Evolutionary conservation across 2,113 vertebrate species (phyloP), one percentile per base, ranked within the genome.

Genomic region (Salminus brasiliensis): DNA sequence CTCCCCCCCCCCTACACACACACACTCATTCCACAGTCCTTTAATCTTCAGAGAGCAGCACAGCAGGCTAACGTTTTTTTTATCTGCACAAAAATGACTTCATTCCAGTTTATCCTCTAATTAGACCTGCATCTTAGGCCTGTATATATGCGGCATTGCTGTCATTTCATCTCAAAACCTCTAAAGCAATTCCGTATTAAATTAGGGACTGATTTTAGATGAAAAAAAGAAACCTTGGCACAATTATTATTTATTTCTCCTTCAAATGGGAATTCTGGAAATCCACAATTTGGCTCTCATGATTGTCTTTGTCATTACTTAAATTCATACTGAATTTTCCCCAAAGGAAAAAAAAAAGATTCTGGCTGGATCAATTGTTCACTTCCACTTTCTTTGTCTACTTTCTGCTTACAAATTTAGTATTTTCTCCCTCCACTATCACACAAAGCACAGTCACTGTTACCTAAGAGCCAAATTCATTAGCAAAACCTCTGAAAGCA

Each of bases 381-480:
- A 59, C n/a, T 32, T 74, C n/a, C 36, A 72, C 45, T 29, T 36
- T 74, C 66, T 47, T 79, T 70, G 49, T 70, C 43, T 79, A 30
- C 60, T 29, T 15, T 39, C 60, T 52, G 72, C 49, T 60, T 74
- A 63, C 29, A 70, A 62, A 47, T 60, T 60, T 57, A 49, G n/a
- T 71, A 62, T 78, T 77, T 83, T 69, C 59, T 57, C 53, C 73
- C 60, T 76, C 72, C 62, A 18, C 32, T 60, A 81, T 81, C 69
- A 73, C 43, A 78, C 78, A 85, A 75, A 83, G 66, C 47, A 41
- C 45, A 77, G 69, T 68, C 79, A 76, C 73, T 70, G 23, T 63
- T 74, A 77, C 70, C 60, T 74, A 79, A 13, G 76, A 71, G 81
- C 81, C 81, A 81, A 83, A 79, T 85, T 85, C 72, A 85, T 81